Evolutionary conservation across 92 coral and sea anemone genomes (phyloP), one percentile per base, ranked within the genome.

Genomic region (Phenganax marumi): DNA sequence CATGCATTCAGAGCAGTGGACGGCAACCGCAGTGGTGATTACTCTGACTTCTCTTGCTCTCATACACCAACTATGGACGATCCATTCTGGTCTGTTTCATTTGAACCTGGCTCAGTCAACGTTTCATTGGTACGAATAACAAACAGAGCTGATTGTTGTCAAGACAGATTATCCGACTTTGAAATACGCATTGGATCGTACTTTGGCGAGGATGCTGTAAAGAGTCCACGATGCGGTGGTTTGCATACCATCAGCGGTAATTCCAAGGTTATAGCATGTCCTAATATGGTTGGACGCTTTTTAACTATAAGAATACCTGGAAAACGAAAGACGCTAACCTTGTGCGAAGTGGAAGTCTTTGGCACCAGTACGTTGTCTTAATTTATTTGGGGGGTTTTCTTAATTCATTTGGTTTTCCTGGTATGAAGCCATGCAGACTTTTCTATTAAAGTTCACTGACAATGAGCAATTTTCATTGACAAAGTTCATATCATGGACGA

Each of bases 321-420:
- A 61, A 19, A 77, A 77, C 16, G 23, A 26, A 77, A 47, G 56
- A 77, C 48, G 58, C 72, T 77, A 46, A 12, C 82, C 61, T 18
- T 77, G 63, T 77, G 82, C 51, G 82, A 77, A 77, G 82, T 77
- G 25, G 82, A 77, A 77, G 82, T 77, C 56, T 77, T 24, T 60
- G 82, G 82, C 52, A 47, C 26, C 21, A 52, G 82, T 77, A 77
- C 58, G 70, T 64, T 22, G 19, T 64, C 47, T 10, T 25, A 17
- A 64, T 22, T 64, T 5, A 33, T 33, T 33, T 33, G 43, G 43
- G n/a, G n/a, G n/a, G 70, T 64, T 22, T 64, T 64, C 47, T 10
- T 25, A 17, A 64, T 22, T 64, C 43, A 33, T 33, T 33, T 33
- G 43, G 43, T 33, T 33, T 33, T 33, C 43, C 43, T 2, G 5